Base-by-base conservation (phyloP, 2,113 vertebrate genomes). In the Rissa tridactyla region DNA sequence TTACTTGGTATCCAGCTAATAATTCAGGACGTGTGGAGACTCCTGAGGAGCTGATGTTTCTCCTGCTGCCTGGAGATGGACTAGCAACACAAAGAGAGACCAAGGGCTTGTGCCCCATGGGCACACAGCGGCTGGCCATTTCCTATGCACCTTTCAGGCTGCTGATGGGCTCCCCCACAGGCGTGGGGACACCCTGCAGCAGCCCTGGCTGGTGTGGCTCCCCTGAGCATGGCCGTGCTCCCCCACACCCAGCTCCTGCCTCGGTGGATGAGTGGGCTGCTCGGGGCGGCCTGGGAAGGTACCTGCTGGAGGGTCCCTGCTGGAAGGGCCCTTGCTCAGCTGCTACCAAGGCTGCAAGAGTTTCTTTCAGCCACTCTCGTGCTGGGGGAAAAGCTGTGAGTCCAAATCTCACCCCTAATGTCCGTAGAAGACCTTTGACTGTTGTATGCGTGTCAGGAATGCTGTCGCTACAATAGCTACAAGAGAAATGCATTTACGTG, bases 31-130 rank as follows among this genome's bases (percentile, higher is more conserved):
- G 11, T 13, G 15, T 15, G 54, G 54, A 60, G 23, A 6, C 15
- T 34, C 42, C 49, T 7, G 1, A 62, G 47, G 42, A 68, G 5
- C 32, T 46, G 11, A 18, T 51, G 26, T 29, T 69, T 55, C 32
- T 58, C 30, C 52, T 0, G 6, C 60, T 69, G 18, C 25, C 60
- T 32, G 34, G 36, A 52, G 47, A 34, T 22, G 25, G 5, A 42
- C 51, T 8, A 19, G 46, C 36, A 44, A 27, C 34, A n/a, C 27
- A 25, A 30, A n/a, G 27, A 44, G 32, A n/a, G 17, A 27, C 13
- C 0, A 1, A 13, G 30, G 47, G 14, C 52, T 52, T 26, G n/a
- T 36, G 26, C 46, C 44, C 8, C 3, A 16, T 3, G 15, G 47
- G 27, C 19, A 15, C 4, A 3, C 6, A 14, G 25, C 3, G 3